Evolutionary conservation across 2,888 invertebrate species (phyloP), one percentile per base, ranked within the genome.

Genomic region (Thereva unica): DNA sequence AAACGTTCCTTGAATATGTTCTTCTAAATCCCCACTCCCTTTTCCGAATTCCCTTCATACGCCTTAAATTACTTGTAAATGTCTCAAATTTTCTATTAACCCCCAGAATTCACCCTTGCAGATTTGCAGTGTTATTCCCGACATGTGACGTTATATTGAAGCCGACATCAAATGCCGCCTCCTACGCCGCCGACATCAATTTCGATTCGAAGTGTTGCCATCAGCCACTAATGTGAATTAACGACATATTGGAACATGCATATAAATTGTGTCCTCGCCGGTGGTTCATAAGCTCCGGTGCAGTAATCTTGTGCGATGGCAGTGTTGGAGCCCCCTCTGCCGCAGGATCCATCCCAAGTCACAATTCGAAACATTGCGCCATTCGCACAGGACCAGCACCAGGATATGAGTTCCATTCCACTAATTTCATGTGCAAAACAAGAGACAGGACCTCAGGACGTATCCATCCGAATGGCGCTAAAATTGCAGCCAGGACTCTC

Each of bases 191-290:
- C 23, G 23, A 23, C 23, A 23, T 23, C 23, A 23, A 59, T 59
- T 59, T 59, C 59, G 59, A 59, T 59, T 49, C 49, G 59, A 59
- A 41, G 59, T 49, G 40, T 47, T 49, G 59, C 42, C 64, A 64
- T 64, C 64, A 50, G 64, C 23, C 52, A 44, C 59, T 67, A 67
- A 69, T 68, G 45, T 64, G 53, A 69, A 68, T 66, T 66, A 69
- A 69, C 66, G 69, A 65, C 69, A 69, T 69, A 69, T 69, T 69
- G 69, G 69, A 66, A 67, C 68, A 63, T 68, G 69, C 67, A 69
- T 69, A 69, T 68, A 66, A 66, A 69, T 68, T 69, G 69, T 52
- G 49, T 64, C 57, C 64, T 69, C 50, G 41, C 47, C 45, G 55
- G 23, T 47, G 47, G 55, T 47, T 49, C 55, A 59, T 59, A 59